Evolutionary conservation across 2,797 vertebrate species (phyloP).

Genomic region (Paramormyrops hopkinsi): DNA sequence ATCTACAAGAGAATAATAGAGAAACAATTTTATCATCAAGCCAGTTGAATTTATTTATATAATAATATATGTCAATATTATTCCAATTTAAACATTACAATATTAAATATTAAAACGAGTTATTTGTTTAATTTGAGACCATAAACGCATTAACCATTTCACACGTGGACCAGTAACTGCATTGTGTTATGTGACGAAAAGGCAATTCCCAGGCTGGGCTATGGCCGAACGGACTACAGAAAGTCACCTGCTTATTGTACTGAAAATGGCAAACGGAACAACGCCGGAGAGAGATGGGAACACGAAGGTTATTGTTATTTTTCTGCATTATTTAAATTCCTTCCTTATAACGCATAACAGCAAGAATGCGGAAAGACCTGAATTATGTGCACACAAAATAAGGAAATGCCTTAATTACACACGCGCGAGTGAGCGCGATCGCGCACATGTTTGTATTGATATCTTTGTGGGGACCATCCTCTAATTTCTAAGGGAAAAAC

Average conservation of each 20-base stretch:
- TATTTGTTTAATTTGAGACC: neutral
- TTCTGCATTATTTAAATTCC: neutral
- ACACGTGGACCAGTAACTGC: neutral
- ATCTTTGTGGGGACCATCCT: neutral
- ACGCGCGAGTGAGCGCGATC: neutral
- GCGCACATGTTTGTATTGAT: neutral
- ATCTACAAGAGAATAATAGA: neutral
- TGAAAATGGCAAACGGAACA: neutral
- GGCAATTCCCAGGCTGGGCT: neutral
- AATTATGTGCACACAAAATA: neutral
- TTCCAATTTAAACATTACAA: neutral
- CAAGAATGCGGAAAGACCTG: neutral
- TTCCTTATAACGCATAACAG: neutral
- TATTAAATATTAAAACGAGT: neutral
- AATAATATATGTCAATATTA: neutral
- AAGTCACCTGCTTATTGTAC: constrained; percentile 2
- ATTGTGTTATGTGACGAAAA: neutral
- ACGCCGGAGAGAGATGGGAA: neutral
- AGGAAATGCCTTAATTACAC: neutral
- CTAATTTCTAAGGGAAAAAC: neutral
- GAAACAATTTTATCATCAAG: neutral
- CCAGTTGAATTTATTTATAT: neutral
- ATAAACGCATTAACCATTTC: neutral
- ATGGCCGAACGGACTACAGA: neutral
- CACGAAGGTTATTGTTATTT: neutral